Evolutionary conservation across 2,113 vertebrate species (phyloP).

Genomic region (Dendropsophus ebraccatus): DNA sequence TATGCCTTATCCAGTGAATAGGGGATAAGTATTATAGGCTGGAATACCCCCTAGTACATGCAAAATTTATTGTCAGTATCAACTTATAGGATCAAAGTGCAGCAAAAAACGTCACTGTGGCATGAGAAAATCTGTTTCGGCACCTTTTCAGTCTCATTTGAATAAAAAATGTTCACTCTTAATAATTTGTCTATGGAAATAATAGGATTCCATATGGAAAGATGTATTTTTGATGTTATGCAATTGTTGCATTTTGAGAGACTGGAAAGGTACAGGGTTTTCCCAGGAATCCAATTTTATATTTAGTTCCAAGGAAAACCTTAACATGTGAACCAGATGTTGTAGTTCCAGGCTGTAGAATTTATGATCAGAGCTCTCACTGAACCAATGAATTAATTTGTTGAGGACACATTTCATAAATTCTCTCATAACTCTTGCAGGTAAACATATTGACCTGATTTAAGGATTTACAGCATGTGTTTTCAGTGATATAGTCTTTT

Average conservation of each 20-base stretch:
- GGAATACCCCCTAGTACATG: too few species aligned
- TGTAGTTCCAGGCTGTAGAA: slow-evolving; percentile 73
- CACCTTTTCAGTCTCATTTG: too few species aligned
- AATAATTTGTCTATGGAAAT: not conserved
- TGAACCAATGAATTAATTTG: slow-evolving; percentile 81
- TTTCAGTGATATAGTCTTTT: slow-evolving; percentile 79
- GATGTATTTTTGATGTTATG: not conserved
- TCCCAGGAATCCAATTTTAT: slow-evolving; percentile 67
- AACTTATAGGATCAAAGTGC: too few species aligned
- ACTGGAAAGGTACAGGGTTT: not conserved
- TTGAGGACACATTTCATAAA: slow-evolving; percentile 75
- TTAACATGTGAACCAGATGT: slow-evolving; percentile 79
- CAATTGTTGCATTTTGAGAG: not conserved
- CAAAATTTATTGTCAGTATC: too few species aligned
- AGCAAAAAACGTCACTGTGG: too few species aligned
- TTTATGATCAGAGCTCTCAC: slow-evolving; percentile 76
- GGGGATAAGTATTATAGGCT: too few species aligned
- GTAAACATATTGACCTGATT: slow-evolving; percentile 80
- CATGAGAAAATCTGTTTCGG: not conserved
- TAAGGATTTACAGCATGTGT: slow-evolving; percentile 74
- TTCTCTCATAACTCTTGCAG: slow-evolving; percentile 78
- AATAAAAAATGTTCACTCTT: too few species aligned
- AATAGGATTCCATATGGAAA: not conserved
- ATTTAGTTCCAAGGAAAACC: slow-evolving; percentile 70
- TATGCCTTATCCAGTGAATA: too few species aligned